These are phyloP conservation scores for Turritopsis dohrnii DNA, from an alignment of 30 jellyfish, hydroid and myxozoan species.

Conservation along the genomic window DNA sequence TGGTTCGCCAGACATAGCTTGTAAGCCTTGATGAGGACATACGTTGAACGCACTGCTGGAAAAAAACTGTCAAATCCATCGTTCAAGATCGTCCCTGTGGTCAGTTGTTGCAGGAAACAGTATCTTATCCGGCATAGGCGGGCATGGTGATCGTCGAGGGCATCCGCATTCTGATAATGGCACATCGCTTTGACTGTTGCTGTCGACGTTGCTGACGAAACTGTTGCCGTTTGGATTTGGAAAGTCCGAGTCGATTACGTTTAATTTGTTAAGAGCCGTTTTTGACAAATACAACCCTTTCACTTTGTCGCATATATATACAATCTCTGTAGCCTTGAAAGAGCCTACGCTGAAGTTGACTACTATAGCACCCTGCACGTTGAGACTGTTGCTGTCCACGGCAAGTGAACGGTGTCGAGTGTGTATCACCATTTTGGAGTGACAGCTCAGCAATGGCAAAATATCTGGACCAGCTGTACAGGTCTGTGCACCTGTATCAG, in stretches of 20 bases:
- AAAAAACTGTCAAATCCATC: not conserved
- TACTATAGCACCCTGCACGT: conserved; percentile 10
- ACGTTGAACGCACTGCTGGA: conserved; percentile 26
- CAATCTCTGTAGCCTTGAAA: not conserved
- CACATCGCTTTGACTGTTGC: no score
- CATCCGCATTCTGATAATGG: no score
- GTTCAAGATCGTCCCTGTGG: not conserved
- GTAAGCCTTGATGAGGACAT: conserved; percentile 15
- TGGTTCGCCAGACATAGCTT: conserved; percentile 29
- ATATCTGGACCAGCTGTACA: conserved; percentile 34
- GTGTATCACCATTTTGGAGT: not conserved
- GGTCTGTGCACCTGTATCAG: conserved; percentile 33
- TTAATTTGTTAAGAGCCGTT: conserved; percentile 19
- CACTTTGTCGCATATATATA: conserved; percentile 21
- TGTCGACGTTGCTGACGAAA: no score
- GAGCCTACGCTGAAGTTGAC: not conserved
- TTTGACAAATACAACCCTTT: conserved; percentile 31
- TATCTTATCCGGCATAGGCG: not conserved
- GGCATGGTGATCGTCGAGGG: not conserved
- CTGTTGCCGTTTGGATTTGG: no score
- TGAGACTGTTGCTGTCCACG: not conserved
- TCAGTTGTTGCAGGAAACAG: conserved; percentile 2
- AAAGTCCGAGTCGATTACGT: not conserved
- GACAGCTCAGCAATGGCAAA: not conserved
- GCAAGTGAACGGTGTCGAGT: conserved; percentile 20